Percentiles rank a stretch among this genome's conserved stretches.
phyloP scores from a whole-genome alignment of 1,140 invertebrate species.

The Halesus radiatus region DNA sequence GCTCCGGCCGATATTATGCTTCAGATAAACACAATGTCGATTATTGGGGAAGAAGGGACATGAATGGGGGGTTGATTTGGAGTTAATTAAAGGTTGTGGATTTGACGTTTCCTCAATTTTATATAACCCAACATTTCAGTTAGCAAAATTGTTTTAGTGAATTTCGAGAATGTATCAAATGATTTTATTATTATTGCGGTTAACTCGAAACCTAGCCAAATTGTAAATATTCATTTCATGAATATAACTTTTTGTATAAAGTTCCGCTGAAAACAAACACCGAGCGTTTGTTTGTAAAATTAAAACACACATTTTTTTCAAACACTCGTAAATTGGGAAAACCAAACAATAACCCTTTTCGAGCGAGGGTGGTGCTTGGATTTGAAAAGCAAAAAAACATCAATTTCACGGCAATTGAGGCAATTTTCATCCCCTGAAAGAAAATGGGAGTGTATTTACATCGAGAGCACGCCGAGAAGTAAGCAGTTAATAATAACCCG shows the following conservation, averaged over 20 bases:
- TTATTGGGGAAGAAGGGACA: neutral
- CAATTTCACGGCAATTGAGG: conserved; percentile 24
- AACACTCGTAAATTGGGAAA: too few species aligned
- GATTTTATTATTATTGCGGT: too few species aligned
- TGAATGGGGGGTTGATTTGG: conserved; percentile 1
- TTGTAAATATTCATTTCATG: too few species aligned
- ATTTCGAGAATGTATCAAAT: too few species aligned
- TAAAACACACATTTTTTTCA: too few species aligned
- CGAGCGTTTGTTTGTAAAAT: too few species aligned
- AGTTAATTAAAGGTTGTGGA: conserved; percentile 10
- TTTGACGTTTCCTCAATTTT: neutral
- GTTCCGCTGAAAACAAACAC: too few species aligned
- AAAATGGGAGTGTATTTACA: conserved; percentile 14
- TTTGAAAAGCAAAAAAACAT: conserved; percentile 20
- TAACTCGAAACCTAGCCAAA: too few species aligned
- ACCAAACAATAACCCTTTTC: conserved; percentile 23
- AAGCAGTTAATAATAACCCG: conserved; percentile 30
- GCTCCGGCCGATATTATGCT: neutral
- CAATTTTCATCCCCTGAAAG: conserved; percentile 13
- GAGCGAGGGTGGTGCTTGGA: neutral
- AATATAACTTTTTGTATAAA: too few species aligned
- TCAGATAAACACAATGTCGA: conserved; percentile 19
- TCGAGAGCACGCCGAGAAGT: conserved; percentile 7
- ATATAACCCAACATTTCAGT: neutral
- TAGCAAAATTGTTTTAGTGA: too few species aligned